phyloP scores from a whole-genome alignment of 2,113 vertebrate genomes.

The Chamaetylas fuelleborni region DNA sequence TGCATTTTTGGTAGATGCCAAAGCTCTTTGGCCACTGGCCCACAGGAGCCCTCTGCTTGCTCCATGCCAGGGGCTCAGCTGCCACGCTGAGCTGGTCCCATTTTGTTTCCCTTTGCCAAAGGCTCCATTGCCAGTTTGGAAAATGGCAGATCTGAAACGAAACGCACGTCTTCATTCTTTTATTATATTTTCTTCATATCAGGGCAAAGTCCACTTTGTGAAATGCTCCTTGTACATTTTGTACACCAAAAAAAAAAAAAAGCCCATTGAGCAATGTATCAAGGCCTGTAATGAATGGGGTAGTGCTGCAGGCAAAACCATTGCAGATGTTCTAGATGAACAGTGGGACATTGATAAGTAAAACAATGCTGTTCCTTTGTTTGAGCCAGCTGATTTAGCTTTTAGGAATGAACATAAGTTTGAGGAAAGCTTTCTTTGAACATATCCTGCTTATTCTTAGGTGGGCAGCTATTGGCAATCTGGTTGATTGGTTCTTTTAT shows the following conservation, averaged over 20 bases:
- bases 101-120: constrained; percentile 14
- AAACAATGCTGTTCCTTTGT: constrained; percentile 45
- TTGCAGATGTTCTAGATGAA: constrained; percentile 51
- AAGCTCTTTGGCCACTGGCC: neutral
- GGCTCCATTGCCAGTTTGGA: neutral
- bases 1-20: neutral
- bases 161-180: neutral
- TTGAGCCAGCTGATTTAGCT: constrained; percentile 37
- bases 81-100: neutral
- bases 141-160: constrained; percentile 35
- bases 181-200: constrained; percentile 36
- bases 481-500: neutral
- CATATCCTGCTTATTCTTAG: constrained; percentile 40
- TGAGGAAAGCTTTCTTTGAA: constrained; percentile 29
- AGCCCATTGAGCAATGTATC: constrained; percentile 41
- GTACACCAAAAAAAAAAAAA: neutral
- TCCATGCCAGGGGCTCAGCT: neutral
- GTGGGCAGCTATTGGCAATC: constrained; percentile 4
- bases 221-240: constrained; percentile 51
- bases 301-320: constrained; percentile 43
- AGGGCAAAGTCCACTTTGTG: constrained; percentile 13
- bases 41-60: neutral
- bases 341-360: constrained; percentile 64
- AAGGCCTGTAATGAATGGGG: constrained; percentile 54
- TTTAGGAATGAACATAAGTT: constrained; percentile 2